Evolutionary conservation across 2,888 invertebrate genomes (phyloP), one percentile per base, ranked within the genome.

Genomic region (Hetaerina titia): DNA sequence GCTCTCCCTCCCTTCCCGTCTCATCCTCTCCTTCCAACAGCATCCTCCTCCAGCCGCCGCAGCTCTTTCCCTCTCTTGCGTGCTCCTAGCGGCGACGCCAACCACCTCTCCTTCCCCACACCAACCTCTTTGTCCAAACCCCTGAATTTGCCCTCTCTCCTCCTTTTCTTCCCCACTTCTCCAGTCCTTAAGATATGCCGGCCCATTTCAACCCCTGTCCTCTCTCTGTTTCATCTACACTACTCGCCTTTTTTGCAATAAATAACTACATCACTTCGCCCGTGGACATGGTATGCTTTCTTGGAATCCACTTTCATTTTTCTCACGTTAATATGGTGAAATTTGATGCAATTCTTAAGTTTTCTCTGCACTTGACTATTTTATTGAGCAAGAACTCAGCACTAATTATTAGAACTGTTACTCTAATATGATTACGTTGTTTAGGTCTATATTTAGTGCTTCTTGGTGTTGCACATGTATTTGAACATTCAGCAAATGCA

Each of bases 131-230:
- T 31, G 81, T 81, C 81, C 81, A 22, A 31, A n/a, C 81, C 31
- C 81, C 31, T 69, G 69, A 81, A 81, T 81, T 81, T 31, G 69
- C 31, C 81, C 81, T 31, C 25, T 81, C 81, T 81, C 13, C 45
- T 22, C 31, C 19, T n/a, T 63, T 15, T 63, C 64, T 90, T 45
- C 8, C 22, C 45, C 64, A 89, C 89, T 57, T n/a, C 74, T 56
- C 56, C 81, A 19, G 56, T 92, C 74, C 92, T 92, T 92, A 81
- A 81, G 81, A 81, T n/a, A 81, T 69, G 92, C 56, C 31, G 92
- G 69, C 58, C 58, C 89, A 22, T 58, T 89, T 56, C 89, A n/a
- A 89, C n/a, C 57, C 89, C 89, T 57, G 57, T 89, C 11, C 57
- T 19, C 89, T 22, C 58, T 69, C 69, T 69, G 57, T 58, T 58